Percentiles rank a stretch among this genome's conserved stretches.
Evolutionary conservation across 2,888 invertebrate genomes (phyloP).

Genomic region (Marasmarcha lunaedactyla): DNA sequence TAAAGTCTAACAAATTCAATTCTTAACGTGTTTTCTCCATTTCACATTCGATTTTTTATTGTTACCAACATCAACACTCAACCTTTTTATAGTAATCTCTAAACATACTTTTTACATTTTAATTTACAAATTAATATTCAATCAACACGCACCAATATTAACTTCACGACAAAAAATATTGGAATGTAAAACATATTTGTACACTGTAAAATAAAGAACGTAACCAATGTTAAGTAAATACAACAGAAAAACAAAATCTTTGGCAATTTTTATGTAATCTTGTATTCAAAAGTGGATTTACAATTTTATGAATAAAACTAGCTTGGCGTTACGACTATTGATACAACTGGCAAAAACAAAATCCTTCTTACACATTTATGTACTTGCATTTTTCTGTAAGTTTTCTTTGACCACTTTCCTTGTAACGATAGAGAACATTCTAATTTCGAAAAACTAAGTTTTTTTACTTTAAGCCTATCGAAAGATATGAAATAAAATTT

Average conservation of each 20-base stretch:
- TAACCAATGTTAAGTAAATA: constrained; percentile 2
- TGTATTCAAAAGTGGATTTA: constrained; percentile 65
- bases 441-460: too few relatives aligned
- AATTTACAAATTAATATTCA: constrained; percentile 20
- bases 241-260: constrained; percentile 49
- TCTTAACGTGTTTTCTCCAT: constrained; percentile 55
- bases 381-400: background rate
- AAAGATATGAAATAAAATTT: too few relatives aligned
- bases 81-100: constrained; percentile 45
- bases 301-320: constrained; percentile 52
- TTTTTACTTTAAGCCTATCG: too few relatives aligned
- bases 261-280: constrained; percentile 50
- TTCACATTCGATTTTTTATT: constrained; percentile 37
- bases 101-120: constrained; percentile 62
- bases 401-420: too few relatives aligned
- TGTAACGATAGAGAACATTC: too few relatives aligned
- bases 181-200: constrained; percentile 27
- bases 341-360: constrained; percentile 49
- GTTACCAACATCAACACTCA: constrained; percentile 61
- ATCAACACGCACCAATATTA: too few relatives aligned
- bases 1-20: constrained; percentile 69
- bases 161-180: constrained; percentile 33
- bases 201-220: constrained; percentile 6
- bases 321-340: constrained; percentile 53
- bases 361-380: constrained; percentile 32